phyloP scores from a whole-genome alignment of 2,797 vertebrate genomes.

The Gymnodraco acuticeps region DNA sequence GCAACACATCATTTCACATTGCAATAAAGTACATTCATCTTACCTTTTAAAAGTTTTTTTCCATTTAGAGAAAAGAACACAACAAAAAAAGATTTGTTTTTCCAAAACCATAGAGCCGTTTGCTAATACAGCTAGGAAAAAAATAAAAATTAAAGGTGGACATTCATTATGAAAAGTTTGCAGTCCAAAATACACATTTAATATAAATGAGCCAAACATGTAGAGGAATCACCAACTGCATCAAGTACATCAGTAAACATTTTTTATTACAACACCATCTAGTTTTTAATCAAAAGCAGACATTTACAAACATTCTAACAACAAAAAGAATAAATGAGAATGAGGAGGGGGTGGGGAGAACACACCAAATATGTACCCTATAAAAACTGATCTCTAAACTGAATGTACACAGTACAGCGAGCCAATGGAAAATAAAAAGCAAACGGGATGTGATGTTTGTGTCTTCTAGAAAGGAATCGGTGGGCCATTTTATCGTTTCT shows the following conservation, averaged over 20 bases:
- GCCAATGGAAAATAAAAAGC: slow-evolving; percentile 72
- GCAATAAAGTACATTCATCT: slow-evolving; percentile 17
- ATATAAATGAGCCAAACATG: slow-evolving; percentile 74
- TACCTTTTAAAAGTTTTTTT: slow-evolving; percentile 37
- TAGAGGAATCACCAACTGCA: slow-evolving; percentile 88
- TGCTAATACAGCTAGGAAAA: slow-evolving; percentile 4
- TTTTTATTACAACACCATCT: slow-evolving; percentile 99
- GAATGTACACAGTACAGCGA: slow-evolving; percentile 94
- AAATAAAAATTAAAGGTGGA: not conserved
- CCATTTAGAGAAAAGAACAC: slow-evolving; percentile 13
- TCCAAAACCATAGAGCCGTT: slow-evolving; percentile 1
- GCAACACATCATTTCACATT: slow-evolving; percentile 17
- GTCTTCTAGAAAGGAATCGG: slow-evolving; percentile 67
- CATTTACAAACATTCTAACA: slow-evolving; percentile 95
- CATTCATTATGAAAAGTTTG: slow-evolving; percentile 60
- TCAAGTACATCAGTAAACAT: slow-evolving; percentile 95
- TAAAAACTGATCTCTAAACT: slow-evolving; percentile 94
- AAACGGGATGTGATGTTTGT: slow-evolving; percentile 57
- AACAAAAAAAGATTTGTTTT: not conserved
- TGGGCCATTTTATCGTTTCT: slow-evolving; percentile 79
- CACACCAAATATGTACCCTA: slow-evolving; percentile 87
- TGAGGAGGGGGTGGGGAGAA: slow-evolving; percentile 54
- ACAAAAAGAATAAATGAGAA: slow-evolving; percentile 85
- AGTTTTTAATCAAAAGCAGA: slow-evolving; percentile 95
- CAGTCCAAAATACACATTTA: slow-evolving; percentile 71